phyloP scores from a whole-genome alignment of 2,113 vertebrate species.

The Chaetops frenatus region DNA sequence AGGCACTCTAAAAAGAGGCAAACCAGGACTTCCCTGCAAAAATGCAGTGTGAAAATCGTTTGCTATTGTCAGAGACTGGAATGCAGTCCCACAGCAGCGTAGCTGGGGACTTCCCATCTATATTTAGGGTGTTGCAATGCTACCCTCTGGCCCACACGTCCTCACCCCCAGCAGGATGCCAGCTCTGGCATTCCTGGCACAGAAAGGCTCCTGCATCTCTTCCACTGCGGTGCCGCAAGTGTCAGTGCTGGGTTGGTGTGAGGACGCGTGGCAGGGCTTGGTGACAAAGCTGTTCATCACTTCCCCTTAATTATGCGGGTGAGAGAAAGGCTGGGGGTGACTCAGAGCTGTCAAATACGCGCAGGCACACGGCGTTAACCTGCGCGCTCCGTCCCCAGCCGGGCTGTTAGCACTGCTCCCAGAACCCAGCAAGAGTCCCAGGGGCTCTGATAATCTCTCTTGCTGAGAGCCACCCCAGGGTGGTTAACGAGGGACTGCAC shows the following conservation, averaged over 20 bases:
- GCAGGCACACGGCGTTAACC: background rate
- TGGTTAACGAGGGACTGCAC: fast-evolving
- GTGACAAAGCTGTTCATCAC: background rate
- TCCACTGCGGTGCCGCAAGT: fast-evolving
- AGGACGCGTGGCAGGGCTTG: fast-evolving
- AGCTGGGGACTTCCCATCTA: conserved; percentile 32
- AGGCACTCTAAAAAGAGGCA: background rate
- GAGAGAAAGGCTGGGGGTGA: background rate
- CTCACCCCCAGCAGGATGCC: background rate
- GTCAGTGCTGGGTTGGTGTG: fast-evolving
- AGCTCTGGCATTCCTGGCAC: background rate
- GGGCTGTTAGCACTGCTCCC: background rate
- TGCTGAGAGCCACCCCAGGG: fast-evolving
- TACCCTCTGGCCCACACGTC: background rate
- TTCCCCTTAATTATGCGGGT: background rate
- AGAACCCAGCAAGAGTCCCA: fast-evolving
- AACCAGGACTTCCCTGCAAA: background rate
- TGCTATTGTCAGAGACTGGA: background rate
- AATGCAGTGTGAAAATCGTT: background rate
- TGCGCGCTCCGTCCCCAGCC: fast-evolving
- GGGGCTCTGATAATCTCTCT: background rate
- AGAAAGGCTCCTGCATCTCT: background rate
- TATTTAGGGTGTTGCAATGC: conserved; percentile 26
- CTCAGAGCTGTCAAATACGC: background rate
- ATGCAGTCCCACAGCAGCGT: background rate